Evolutionary conservation across 2,888 invertebrate species (phyloP).

Genomic region (Cacoxenus indagator): DNA sequence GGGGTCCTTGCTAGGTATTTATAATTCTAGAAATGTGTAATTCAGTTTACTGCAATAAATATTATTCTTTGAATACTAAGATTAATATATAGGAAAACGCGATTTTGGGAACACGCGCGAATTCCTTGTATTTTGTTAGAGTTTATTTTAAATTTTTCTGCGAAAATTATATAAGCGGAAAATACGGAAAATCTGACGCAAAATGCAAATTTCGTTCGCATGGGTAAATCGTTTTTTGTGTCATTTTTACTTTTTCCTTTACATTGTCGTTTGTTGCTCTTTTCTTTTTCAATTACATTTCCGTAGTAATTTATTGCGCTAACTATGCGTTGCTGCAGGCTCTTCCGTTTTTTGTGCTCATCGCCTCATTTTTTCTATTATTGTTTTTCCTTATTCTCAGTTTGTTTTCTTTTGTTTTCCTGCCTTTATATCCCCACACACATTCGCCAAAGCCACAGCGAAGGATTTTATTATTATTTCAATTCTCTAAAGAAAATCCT

Average conservation of each 20-base stretch:
- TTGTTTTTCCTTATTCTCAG: slow-evolving; percentile 27
- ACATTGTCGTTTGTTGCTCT: not conserved
- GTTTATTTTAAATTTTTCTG: not conserved
- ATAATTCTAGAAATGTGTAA: no score
- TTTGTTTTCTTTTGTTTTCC: slow-evolving; percentile 25
- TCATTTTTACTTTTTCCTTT: not conserved
- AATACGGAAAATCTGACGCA: not conserved
- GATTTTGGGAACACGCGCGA: no score
- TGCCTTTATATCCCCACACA: not conserved
- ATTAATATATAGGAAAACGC: no score
- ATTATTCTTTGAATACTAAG: no score
- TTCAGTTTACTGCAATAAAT: no score
- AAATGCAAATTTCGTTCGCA: not conserved
- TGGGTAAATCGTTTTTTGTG: not conserved
- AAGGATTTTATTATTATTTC: slow-evolving; percentile 44
- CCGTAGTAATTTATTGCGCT: not conserved
- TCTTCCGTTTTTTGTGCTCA: not conserved
- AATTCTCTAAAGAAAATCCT: slow-evolving; percentile 50
- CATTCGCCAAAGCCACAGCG: not conserved
- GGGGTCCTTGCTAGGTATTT: no score
- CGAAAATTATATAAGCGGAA: not conserved
- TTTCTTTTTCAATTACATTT: slow-evolving; percentile 14
- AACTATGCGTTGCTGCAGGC: not conserved
- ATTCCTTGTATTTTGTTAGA: no score
- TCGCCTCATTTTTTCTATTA: not conserved